Percentiles rank a stretch among this genome's conserved stretches.
Conservation (phyloP, 53 echinoderm and acorn worm species). For the Arbacia lixula region DNA sequence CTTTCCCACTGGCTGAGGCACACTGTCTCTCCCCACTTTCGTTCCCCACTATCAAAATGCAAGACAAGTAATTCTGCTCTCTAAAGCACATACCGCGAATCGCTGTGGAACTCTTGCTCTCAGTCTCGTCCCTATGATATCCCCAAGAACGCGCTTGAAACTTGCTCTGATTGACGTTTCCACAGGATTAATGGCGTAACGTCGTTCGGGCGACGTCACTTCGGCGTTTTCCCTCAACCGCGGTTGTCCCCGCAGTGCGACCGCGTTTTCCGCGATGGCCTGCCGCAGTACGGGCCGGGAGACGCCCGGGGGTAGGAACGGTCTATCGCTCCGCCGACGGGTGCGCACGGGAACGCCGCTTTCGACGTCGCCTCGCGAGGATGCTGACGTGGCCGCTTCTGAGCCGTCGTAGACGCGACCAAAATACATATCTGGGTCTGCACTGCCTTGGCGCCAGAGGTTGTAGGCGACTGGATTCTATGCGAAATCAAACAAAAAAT, state of each 20-base stretch:
- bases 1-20: too few species aligned
- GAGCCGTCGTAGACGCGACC: slow-evolving; percentile 29
- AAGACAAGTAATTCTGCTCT: too few species aligned
- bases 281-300: slow-evolving; percentile 11
- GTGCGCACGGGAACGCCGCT: background rate
- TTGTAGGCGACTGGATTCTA: slow-evolving; percentile 8
- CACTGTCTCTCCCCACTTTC: too few species aligned
- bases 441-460: background rate
- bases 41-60: too few species aligned
- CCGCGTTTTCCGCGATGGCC: too few species aligned
- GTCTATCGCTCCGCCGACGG: background rate
- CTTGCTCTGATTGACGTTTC: slow-evolving; percentile 23
- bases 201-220: background rate
- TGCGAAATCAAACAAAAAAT: too few species aligned
- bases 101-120: slow-evolving; percentile 20
- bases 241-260: background rate
- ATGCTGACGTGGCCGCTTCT: background rate
- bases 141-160: slow-evolving; percentile 18
- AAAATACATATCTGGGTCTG: slow-evolving; percentile 7
- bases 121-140: background rate
- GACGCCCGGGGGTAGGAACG: background rate
- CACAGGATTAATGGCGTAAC: slow-evolving; percentile 12
- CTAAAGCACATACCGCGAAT: slow-evolving; percentile 32
- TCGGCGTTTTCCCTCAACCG: background rate
- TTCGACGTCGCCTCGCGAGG: background rate